phyloP scores from a whole-genome alignment of 2,888 invertebrate genomes.

The Watsonalla binaria region DNA sequence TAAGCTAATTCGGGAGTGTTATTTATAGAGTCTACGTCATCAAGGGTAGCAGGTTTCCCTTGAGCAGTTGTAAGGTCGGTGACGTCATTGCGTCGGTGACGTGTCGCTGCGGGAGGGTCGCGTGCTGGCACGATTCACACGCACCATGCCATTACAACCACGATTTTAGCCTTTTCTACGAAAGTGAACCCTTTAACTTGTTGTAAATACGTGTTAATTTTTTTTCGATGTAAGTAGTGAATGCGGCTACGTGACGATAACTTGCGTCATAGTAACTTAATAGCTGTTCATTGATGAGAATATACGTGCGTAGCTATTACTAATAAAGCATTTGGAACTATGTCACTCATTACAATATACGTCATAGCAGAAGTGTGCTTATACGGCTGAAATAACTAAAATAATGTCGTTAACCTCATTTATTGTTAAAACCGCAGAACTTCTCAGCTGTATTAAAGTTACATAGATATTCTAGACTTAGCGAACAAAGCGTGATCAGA shows the following conservation, averaged over 20 bases:
- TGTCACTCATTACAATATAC: too few species aligned
- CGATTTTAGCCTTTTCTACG: not conserved
- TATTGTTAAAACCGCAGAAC: too few species aligned
- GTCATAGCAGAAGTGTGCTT: too few species aligned
- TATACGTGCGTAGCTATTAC: too few species aligned
- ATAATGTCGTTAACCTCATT: too few species aligned
- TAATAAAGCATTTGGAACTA: too few species aligned
- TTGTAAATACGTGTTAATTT: not conserved
- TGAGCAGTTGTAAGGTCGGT: slow-evolving; percentile 17
- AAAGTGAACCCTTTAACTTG: not conserved
- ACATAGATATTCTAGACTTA: too few species aligned
- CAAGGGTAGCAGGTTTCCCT: not conserved
- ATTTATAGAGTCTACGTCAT: slow-evolving; percentile 4
- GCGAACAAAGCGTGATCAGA: too few species aligned
- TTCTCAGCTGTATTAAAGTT: too few species aligned
- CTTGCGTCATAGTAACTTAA: not conserved
- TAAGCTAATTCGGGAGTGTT: not conserved
- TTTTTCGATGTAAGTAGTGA: not conserved
- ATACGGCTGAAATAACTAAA: too few species aligned
- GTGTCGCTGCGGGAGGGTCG: slow-evolving; percentile 10
- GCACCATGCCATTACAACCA: not conserved
- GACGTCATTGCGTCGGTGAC: slow-evolving; percentile 46
- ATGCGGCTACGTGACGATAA: not conserved
- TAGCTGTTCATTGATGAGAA: not conserved
- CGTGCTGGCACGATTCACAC: slow-evolving; percentile 1